phyloP scores from a whole-genome alignment of 2,797 vertebrate genomes.

The Pseudochirops corinnae region DNA sequence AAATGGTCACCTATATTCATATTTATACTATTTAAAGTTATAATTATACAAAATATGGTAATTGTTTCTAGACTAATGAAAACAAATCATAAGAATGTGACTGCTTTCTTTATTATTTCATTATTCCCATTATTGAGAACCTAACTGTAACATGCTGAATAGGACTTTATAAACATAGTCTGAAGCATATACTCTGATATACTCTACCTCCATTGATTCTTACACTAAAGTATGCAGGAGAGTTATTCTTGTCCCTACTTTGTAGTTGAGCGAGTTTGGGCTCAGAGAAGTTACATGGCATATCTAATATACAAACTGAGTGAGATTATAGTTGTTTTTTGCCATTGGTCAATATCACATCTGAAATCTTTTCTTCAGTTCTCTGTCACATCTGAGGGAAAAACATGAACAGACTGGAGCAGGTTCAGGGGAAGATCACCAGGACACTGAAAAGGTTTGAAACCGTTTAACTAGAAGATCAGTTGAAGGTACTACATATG shows the following conservation, averaged over 20 bases:
- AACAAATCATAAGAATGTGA: not conserved
- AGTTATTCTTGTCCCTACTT: not conserved
- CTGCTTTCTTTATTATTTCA: not conserved
- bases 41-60: not conserved
- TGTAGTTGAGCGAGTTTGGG: not conserved
- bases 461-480: not conserved
- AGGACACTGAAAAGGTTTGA: not conserved
- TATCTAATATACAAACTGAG: not conserved
- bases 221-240: not conserved
- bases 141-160: not conserved
- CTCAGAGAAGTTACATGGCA: not conserved
- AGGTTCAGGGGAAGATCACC: not conserved
- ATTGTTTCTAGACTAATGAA: not conserved
- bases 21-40: not conserved
- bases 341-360: not conserved
- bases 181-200: not conserved
- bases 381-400: not conserved
- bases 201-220: not conserved
- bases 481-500: not conserved
- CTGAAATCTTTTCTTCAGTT: not conserved
- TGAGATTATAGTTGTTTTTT: not conserved
- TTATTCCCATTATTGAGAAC: not conserved
- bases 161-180: not conserved
- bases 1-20: not conserved
- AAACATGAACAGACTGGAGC: not conserved